Base-by-base conservation (phyloP, 2,888 invertebrate genomes). In the Latrodectus hesperus region DNA sequence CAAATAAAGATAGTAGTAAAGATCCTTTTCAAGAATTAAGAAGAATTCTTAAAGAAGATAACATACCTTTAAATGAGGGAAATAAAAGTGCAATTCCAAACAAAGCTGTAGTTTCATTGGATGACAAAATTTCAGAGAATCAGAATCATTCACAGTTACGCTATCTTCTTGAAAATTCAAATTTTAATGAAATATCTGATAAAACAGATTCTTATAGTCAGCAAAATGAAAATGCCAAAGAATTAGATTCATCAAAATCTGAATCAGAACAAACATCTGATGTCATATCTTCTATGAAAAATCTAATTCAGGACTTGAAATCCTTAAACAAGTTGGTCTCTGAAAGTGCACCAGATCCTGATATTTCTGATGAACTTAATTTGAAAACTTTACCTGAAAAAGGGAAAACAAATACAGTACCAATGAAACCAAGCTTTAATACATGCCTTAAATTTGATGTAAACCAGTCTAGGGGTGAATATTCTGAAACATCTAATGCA, bases 391-490 rank as follows among this genome's bases (percentile, higher is more conserved):
- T 16, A 3, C 12, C 14, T 11, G 11, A 60, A 60, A 60, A 12
- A 16, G n/a, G 12, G 6, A 60, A 60, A 60, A 60, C 12, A 16
- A n/a, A 6, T 16, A 1, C 12, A 16, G 60, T 16, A 16, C 0
- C 60, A 6, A 60, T 6, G 12, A 68, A 68, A 26, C 22, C 12
- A 9, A 68, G 67, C 22, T 51, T 16, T 17, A 86, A 77, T 53
- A 86, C 80, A 0, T 81, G 81, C 53, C 77, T 87, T 51, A 87
- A 81, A 72, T 87, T 77, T 77, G 86, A 87, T 72, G 51, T 87
- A 17, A 87, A 81, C 76, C 86, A 87, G 22, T 81, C 55, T n/a
- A 53, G 86, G 11, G 64, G 73, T 16, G 77, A 73, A 73, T 72
- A 81, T 72, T 76, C 73, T 49, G 86, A 87, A 64, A 74, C 65